These are phyloP conservation scores for Penaeus chinensis DNA, from an alignment of 1,140 invertebrate genomes.

Conservation along the genomic window DNA sequence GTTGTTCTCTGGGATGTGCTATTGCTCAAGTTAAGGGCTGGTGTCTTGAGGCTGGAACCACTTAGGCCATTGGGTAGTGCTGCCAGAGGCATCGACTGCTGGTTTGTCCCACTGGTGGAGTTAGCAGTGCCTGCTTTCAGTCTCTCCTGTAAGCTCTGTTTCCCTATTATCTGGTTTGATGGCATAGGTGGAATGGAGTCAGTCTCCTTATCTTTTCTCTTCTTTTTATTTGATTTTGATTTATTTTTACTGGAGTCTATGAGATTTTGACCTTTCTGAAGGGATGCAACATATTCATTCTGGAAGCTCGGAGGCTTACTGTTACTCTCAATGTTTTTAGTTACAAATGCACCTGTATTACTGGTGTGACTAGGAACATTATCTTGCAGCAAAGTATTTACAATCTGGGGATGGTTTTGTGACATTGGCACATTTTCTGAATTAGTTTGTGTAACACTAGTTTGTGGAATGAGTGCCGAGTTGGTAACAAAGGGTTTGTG, in stretches of 20 bases:
- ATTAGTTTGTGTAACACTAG: conserved; percentile 55
- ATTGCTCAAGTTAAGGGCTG: conserved; percentile 17
- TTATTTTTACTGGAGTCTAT: conserved; percentile 55
- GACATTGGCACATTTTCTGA: conserved; percentile 58
- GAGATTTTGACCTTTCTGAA: conserved; percentile 48
- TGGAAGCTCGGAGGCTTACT: conserved; percentile 46
- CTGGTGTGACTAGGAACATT: conserved; percentile 60
- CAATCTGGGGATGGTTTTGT: conserved; percentile 49
- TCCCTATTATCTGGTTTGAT: conserved; percentile 20
- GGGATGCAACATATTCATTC: conserved; percentile 54
- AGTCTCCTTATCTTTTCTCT: conserved; percentile 53
- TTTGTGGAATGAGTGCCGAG: conserved; percentile 56
- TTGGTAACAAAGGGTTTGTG: conserved; percentile 54
- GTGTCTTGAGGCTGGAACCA: conserved; percentile 28
- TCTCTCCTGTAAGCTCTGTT: conserved; percentile 52
- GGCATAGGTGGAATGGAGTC: conserved; percentile 31
- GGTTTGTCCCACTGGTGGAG: conserved; percentile 40
- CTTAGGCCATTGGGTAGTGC: conserved; percentile 44
- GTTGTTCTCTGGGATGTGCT: conserved; percentile 23
- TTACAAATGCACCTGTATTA: conserved; percentile 45
- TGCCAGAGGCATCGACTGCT: conserved; percentile 43
- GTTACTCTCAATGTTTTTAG: conserved; percentile 45
- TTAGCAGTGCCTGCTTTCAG: conserved; percentile 37
- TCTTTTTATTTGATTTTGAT: conserved; percentile 58
- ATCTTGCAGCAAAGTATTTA: conserved; percentile 43